These are phyloP conservation scores for Chionoecetes opilio DNA, from an alignment of 1,140 invertebrate species.

Conservation along the genomic window DNA sequence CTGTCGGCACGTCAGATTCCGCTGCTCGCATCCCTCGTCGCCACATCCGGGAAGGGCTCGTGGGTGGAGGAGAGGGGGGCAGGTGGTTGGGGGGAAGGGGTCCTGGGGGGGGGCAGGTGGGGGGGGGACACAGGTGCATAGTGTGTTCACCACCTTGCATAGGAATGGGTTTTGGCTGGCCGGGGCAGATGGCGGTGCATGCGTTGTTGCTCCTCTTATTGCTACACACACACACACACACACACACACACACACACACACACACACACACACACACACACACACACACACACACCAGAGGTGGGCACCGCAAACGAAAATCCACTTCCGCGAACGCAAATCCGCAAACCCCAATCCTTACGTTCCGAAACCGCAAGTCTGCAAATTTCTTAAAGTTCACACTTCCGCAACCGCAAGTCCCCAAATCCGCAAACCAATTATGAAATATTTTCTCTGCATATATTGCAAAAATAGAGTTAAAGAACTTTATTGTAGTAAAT, in stretches of 20 bases:
- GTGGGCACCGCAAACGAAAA: too few species aligned
- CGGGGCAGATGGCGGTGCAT: neutral
- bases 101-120: neutral
- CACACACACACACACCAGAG: conserved; percentile 28
- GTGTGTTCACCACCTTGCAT: conserved; percentile 22
- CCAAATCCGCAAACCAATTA: too few species aligned
- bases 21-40: neutral
- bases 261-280: conserved; percentile 27
- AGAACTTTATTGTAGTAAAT: too few species aligned
- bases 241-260: conserved; percentile 33
- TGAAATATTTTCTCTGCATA: too few species aligned
- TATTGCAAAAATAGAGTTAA: too few species aligned
- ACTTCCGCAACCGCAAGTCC: too few species aligned
- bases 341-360: too few species aligned
- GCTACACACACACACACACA: neutral
- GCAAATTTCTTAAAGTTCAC: too few species aligned
- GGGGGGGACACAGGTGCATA: neutral
- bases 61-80: neutral
- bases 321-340: too few species aligned
- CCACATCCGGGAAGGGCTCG: neutral
- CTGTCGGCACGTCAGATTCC: neutral
- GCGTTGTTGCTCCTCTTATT: neutral
- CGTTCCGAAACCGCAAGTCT: too few species aligned
- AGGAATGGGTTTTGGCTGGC: conserved; percentile 40
- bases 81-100: neutral